Evolutionary conservation across 2,888 invertebrate species (phyloP).

Genomic region (Nomada ruficornis): DNA sequence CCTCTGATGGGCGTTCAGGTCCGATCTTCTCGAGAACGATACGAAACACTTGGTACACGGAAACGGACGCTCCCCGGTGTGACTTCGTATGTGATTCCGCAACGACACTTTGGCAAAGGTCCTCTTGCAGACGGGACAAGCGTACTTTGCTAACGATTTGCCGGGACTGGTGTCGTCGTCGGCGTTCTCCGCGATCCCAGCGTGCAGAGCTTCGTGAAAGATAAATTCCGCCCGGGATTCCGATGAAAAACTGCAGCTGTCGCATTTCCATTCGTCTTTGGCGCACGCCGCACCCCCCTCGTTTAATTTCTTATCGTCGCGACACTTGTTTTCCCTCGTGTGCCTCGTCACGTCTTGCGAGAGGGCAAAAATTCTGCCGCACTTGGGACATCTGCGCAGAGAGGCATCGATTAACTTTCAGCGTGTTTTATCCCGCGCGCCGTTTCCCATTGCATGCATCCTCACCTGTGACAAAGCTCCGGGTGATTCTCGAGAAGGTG

Average conservation of each 20-base stretch:
- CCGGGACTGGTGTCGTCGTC: conserved; percentile 76
- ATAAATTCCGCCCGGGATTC: conserved; percentile 89
- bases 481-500: conserved; percentile 88
- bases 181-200: conserved; percentile 82
- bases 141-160: conserved; percentile 85
- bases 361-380: conserved; percentile 89
- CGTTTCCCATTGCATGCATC: neutral
- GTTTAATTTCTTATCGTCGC: conserved; percentile 32
- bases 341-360: conserved; percentile 91
- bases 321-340: conserved; percentile 87
- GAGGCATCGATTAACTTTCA: conserved; percentile 5
- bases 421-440: neutral
- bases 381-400: conserved; percentile 88
- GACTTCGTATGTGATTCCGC: conserved; percentile 89
- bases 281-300: neutral
- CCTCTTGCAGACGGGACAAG: conserved; percentile 89
- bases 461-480: conserved; percentile 87
- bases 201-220: conserved; percentile 90
- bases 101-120: conserved; percentile 88
- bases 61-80: conserved; percentile 91
- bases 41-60: conserved; percentile 87
- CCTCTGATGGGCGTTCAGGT: conserved; percentile 87
- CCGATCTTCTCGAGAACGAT: conserved; percentile 89
- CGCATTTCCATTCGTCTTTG: conserved; percentile 86
- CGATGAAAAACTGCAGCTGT: conserved; percentile 87